Percentiles rank a stretch among this genome's conserved stretches.
Evolutionary conservation across 2,113 vertebrate genomes (phyloP).

Genomic region (Zonotrichia leucophrys): DNA sequence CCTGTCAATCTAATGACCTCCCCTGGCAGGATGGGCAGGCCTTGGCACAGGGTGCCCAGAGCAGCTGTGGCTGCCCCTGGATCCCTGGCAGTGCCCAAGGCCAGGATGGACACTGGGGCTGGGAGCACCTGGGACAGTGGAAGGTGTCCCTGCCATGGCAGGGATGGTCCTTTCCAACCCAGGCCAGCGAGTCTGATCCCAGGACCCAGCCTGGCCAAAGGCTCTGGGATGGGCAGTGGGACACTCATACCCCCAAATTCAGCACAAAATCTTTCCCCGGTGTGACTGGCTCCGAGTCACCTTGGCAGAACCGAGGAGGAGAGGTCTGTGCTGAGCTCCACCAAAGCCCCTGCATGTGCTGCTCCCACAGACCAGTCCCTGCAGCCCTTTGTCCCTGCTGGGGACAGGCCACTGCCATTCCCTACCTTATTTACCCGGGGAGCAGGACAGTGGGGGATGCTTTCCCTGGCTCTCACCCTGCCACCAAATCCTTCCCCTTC

Average conservation of each 20-base stretch:
- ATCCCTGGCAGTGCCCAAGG: background rate
- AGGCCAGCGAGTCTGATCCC: background rate
- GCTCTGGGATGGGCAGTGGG: background rate
- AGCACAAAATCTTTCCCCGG: background rate
- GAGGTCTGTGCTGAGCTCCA: background rate
- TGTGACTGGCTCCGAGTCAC: background rate
- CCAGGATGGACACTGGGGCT: accelerated
- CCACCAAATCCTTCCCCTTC: background rate
- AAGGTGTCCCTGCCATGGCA: background rate
- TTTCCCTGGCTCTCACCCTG: background rate
- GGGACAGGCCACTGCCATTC: background rate
- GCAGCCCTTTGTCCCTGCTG: background rate
- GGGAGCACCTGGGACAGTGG: background rate
- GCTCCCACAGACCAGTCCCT: background rate
- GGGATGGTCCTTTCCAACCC: background rate
- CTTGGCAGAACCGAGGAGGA: background rate
- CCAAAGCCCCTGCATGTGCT: background rate
- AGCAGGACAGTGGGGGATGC: background rate
- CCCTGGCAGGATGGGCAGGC: background rate
- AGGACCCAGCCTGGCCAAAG: background rate
- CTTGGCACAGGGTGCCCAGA: background rate
- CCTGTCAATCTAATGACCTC: background rate
- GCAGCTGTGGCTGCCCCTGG: background rate
- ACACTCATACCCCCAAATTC: background rate
- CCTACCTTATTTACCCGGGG: background rate